Percentiles rank a stretch among this genome's conserved stretches.
Conservation (phyloP, 1,140 invertebrate genomes). For the Hermatobates lingyangjiaoensis region DNA sequence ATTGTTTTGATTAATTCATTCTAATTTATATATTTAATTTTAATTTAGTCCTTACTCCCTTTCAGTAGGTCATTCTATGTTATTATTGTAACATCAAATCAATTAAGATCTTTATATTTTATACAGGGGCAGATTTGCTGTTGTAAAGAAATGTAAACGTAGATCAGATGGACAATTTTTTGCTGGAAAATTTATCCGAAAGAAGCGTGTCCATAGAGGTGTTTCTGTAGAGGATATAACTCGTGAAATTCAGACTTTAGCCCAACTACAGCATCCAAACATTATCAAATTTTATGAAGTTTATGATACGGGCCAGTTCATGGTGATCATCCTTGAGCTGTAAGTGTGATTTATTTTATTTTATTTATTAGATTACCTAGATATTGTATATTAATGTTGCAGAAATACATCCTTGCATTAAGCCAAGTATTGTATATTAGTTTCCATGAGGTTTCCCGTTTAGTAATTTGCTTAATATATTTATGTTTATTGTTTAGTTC, state of each 20-base stretch:
- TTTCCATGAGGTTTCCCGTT: too few species aligned
- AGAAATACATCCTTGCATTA: too few species aligned
- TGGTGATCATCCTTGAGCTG: slow-evolving; percentile 73
- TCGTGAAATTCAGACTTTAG: slow-evolving; percentile 78
- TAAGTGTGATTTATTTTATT: slow-evolving; percentile 34
- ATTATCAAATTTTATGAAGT: slow-evolving; percentile 78
- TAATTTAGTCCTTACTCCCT: too few species aligned
- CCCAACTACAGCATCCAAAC: slow-evolving; percentile 48
- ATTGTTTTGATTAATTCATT: too few species aligned
- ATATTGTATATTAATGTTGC: too few species aligned
- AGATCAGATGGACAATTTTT: slow-evolving; percentile 64
- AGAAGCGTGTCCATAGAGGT: slow-evolving; percentile 64
- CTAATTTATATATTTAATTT: too few species aligned
- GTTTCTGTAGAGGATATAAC: slow-evolving; percentile 67
- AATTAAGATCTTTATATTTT: slow-evolving; percentile 23
- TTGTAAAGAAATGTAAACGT: slow-evolving; percentile 72
- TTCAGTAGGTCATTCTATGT: too few species aligned
- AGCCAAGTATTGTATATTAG: too few species aligned
- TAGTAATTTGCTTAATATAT: too few species aligned
- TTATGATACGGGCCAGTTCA: slow-evolving; percentile 59
- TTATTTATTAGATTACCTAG: too few species aligned
- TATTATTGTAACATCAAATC: too few species aligned
- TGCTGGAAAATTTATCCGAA: slow-evolving; percentile 89
- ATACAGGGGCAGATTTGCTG: slow-evolving; percentile 87
- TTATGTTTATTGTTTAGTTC: too few species aligned